A percentile compares a stretch with the other conserved stretches of the same genome.
Conservation (phyloP, 1,140 invertebrate species). For the Brachionus manjavacas region DNA sequence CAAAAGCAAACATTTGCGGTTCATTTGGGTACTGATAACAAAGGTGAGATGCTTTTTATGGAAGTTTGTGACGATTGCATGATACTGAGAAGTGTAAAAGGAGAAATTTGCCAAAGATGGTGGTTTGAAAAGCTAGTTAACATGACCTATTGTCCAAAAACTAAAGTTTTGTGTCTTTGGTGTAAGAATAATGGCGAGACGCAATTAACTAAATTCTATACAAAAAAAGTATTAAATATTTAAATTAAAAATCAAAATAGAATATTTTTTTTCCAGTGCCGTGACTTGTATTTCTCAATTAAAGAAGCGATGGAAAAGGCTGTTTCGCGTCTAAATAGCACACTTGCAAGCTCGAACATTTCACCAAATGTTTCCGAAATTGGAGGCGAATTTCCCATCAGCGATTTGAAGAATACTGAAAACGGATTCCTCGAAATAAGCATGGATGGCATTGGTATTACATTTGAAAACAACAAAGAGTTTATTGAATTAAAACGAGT, state of each 20-base stretch:
- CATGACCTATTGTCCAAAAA: conserved; percentile 98
- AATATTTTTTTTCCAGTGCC: conserved; percentile 69
- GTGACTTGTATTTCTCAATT: conserved; percentile 94
- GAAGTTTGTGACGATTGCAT: conserved; percentile 96
- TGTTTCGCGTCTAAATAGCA: conserved; percentile 72
- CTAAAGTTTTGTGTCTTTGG: conserved; percentile 90
- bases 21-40: conserved; percentile 82
- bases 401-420: conserved; percentile 90
- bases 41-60: conserved; percentile 85
- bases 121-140: conserved; percentile 98
- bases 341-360: conserved; percentile 48
- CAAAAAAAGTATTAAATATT: conserved; percentile 71
- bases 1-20: conserved; percentile 96
- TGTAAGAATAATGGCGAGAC: conserved; percentile 59
- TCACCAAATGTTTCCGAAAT: conserved; percentile 64
- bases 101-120: conserved; percentile 90
- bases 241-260: background rate
- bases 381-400: conserved; percentile 95
- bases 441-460: conserved; percentile 94
- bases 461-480: conserved; percentile 67
- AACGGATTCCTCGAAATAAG: conserved; percentile 95
- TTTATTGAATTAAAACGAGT: conserved; percentile 98
- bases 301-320: conserved; percentile 97
- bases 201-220: conserved; percentile 96
- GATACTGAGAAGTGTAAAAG: conserved; percentile 81